Evolutionary conservation across 2,113 vertebrate genomes (phyloP).

Genomic region (Meriones unguiculatus): DNA sequence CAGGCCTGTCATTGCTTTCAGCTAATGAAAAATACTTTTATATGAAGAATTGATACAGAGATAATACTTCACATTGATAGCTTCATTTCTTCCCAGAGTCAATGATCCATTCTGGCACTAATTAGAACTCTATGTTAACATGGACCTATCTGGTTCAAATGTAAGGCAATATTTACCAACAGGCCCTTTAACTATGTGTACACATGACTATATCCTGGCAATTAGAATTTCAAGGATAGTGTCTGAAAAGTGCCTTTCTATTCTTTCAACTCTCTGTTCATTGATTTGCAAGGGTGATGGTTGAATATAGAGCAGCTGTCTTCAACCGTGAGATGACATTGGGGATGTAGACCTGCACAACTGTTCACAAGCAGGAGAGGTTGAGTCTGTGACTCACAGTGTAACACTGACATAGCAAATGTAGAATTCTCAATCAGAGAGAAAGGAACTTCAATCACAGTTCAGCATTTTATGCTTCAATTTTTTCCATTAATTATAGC

Average conservation of each 20-base stretch:
- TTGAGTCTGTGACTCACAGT: not conserved
- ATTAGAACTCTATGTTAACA: not conserved
- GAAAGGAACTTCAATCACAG: not conserved
- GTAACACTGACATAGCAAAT: not conserved
- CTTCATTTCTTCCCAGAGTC: not conserved
- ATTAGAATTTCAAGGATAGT: not conserved
- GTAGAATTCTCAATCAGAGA: not conserved
- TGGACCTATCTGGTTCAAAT: not conserved
- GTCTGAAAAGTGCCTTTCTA: not conserved
- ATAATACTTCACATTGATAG: not conserved
- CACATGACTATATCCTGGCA: not conserved
- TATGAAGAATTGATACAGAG: not conserved
- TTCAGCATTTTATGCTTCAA: not conserved
- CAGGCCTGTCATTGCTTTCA: not conserved
- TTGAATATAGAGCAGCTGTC: not conserved
- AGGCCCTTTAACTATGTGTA: not conserved
- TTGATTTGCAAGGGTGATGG: not conserved
- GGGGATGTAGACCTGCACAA: not conserved
- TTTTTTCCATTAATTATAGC: not conserved
- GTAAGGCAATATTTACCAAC: not conserved
- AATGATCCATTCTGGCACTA: not conserved
- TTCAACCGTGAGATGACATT: not conserved
- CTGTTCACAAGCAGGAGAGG: not conserved
- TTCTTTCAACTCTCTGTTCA: not conserved
- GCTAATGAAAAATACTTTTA: not conserved